Percentiles rank a stretch among this genome's conserved stretches.
Conservation (phyloP, 2,888 invertebrate species). For the Diplolepis rosae region DNA sequence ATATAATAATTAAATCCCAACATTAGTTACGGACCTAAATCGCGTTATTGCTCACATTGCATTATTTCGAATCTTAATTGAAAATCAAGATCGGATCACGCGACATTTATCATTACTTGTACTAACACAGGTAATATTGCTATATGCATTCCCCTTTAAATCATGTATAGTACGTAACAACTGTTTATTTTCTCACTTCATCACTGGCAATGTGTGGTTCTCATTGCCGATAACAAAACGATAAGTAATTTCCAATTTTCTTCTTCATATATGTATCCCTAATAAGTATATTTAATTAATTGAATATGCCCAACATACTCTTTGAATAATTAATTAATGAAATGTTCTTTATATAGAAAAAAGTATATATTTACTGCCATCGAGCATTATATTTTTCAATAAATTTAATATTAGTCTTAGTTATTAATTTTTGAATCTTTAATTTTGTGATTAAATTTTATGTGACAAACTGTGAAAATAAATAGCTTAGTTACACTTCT, state of each 20-base stretch:
- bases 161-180: not conserved
- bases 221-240: no score
- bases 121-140: not conserved
- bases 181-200: not conserved
- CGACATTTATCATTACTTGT: not conserved
- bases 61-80: slow-evolving; percentile 11
- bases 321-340: no score
- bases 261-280: no score
- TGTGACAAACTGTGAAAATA: not conserved
- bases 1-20: slow-evolving; percentile 6
- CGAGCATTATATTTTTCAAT: no score
- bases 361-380: no score
- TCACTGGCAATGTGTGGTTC: not conserved
- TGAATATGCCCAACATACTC: no score
- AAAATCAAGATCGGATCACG: slow-evolving; percentile 6
- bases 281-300: no score
- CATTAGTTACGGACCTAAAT: slow-evolving; percentile 22
- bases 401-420: no score
- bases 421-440: no score
- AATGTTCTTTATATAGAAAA: no score
- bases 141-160: not conserved
- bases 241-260: no score
- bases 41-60: slow-evolving; percentile 21
- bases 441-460: no score
- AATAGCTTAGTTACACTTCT: not conserved